Evolutionary conservation across 2,888 invertebrate genomes (phyloP).

Genomic region (Ganaspis brasiliensis): DNA sequence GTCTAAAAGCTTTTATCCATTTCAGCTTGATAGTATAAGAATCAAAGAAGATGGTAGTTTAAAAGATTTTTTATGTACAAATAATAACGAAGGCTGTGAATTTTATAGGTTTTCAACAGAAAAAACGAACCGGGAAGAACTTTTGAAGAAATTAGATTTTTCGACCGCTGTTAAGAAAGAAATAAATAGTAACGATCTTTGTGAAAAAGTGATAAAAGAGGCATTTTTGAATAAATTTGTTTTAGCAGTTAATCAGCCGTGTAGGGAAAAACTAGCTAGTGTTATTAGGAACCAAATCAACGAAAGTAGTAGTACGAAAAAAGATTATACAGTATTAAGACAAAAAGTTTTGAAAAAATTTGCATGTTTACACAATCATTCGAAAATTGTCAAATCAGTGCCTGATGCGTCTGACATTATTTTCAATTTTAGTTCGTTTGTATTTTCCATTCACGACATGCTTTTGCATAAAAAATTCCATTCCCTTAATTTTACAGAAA

Average conservation of each 20-base stretch:
- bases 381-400: constrained; percentile 53
- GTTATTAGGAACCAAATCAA: constrained; percentile 66
- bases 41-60: background rate
- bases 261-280: constrained; percentile 64
- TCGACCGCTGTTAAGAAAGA: constrained; percentile 63
- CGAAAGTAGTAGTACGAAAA: constrained; percentile 49
- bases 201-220: constrained; percentile 64
- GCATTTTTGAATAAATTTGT: constrained; percentile 65
- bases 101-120: constrained; percentile 65
- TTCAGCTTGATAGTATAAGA: constrained; percentile 41
- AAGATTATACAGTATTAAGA: constrained; percentile 63
- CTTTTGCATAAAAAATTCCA: constrained; percentile 62
- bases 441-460: constrained; percentile 64
- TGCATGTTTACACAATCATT: constrained; percentile 54
- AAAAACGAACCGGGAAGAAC: constrained; percentile 63
- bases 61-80: constrained; percentile 38
- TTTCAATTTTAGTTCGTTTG: constrained; percentile 61
- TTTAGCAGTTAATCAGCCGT: constrained; percentile 55
- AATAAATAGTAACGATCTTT: constrained; percentile 61
- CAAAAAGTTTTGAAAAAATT: constrained; percentile 61
- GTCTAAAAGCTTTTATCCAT: constrained; percentile 50
- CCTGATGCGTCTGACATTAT: constrained; percentile 13
- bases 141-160: constrained; percentile 65
- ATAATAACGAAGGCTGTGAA: background rate
- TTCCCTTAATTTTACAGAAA: constrained; percentile 58